These are phyloP conservation scores for Helobdella robusta DNA, from an alignment of 2,888 invertebrate species.

Conservation along the genomic window DNA sequence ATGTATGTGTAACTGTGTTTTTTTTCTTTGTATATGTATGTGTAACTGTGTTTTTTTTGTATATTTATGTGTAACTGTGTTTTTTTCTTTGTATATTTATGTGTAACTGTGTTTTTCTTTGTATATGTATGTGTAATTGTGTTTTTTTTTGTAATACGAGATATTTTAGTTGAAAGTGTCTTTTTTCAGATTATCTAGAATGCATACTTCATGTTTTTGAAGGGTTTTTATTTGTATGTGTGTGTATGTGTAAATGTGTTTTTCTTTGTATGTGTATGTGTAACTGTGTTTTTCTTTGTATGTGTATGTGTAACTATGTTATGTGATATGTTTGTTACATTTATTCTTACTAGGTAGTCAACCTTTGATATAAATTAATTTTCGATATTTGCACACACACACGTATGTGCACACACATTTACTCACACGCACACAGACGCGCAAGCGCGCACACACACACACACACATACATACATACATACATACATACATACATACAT, in stretches of 20 bases:
- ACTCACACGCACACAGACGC: not conserved
- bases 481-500: conserved; percentile 3
- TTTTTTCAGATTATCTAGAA: no score
- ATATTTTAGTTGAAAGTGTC: no score
- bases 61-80: conserved; percentile 12
- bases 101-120: conserved; percentile 8
- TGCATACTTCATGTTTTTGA: no score
- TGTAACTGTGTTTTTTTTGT: conserved; percentile 11
- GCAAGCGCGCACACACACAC: conserved; percentile 1
- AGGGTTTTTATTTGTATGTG: no score
- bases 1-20: no score
- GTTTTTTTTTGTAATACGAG: no score
- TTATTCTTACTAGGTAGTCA: no score
- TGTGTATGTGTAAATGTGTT: conserved; percentile 11
- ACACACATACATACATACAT: conserved; percentile 3
- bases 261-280: conserved; percentile 12
- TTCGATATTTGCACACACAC: not conserved
- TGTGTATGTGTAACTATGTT: conserved; percentile 18
- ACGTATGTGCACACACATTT: not conserved
- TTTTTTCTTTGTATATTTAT: not conserved
- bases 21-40: conserved; percentile 5
- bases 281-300: conserved; percentile 8
- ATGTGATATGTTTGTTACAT: no score
- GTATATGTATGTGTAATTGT: conserved; percentile 9
- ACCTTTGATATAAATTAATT: not conserved